phyloP scores from a whole-genome alignment of 92 coral and sea anemone species.

The Paragorgia papillata region DNA sequence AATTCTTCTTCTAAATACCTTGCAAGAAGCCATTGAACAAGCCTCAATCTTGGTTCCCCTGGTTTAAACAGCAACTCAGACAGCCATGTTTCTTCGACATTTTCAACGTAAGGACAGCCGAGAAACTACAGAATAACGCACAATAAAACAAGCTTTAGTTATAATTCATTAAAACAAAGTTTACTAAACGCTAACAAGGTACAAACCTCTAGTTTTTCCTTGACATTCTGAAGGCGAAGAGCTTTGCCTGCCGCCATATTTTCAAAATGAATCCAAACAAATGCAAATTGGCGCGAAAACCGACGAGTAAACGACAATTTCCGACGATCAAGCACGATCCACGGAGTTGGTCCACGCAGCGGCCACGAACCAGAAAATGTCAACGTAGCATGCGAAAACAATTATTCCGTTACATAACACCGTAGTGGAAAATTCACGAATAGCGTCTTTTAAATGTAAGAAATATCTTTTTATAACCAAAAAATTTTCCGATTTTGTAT shows the following conservation, averaged over 20 bases:
- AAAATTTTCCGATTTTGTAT: too few species aligned
- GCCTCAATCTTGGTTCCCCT: slow-evolving; percentile 92
- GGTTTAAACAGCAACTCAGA: slow-evolving; percentile 89
- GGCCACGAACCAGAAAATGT: too few species aligned
- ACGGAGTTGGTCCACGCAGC: too few species aligned
- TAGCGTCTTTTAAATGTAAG: too few species aligned
- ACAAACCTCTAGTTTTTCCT: slow-evolving; percentile 39
- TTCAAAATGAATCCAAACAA: not conserved
- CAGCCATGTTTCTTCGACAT: slow-evolving; percentile 97
- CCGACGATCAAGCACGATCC: too few species aligned
- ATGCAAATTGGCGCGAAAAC: too few species aligned
- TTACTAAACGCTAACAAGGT: not conserved
- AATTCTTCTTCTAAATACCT: slow-evolving; percentile 58
- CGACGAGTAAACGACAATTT: too few species aligned
- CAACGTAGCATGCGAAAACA: too few species aligned
- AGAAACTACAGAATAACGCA: slow-evolving; percentile 46
- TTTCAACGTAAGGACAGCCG: slow-evolving; percentile 91
- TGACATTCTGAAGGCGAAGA: not conserved
- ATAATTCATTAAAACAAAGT: not conserved
- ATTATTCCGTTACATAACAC: too few species aligned
- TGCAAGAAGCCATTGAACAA: slow-evolving; percentile 87
- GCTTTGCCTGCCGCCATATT: slow-evolving; percentile 34
- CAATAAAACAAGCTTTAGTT: not conserved
- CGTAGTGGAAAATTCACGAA: too few species aligned
- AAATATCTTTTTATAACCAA: too few species aligned